phyloP scores from a whole-genome alignment of 2,797 vertebrate species.

The Sarcophilus harrisii region DNA sequence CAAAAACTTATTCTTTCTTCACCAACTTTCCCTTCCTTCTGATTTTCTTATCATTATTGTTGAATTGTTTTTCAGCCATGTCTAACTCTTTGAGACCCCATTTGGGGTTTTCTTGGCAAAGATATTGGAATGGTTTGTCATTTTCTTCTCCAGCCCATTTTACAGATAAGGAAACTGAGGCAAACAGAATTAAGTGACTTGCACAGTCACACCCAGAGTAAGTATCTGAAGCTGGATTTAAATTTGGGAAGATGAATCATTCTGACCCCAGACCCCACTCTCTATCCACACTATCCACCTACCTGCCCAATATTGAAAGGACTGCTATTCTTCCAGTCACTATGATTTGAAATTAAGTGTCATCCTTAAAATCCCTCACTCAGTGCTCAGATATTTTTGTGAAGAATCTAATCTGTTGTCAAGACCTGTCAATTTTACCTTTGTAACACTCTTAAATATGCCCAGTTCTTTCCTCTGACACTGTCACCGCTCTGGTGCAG shows the following conservation, averaged over 20 bases:
- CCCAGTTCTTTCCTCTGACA: neutral
- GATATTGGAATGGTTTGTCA: neutral
- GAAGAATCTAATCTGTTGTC: neutral
- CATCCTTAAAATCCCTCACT: neutral
- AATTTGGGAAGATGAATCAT: neutral
- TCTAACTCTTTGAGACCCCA: neutral
- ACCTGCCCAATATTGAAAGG: neutral
- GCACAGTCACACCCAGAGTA: neutral
- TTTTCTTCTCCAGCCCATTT: neutral
- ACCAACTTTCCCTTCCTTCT: neutral
- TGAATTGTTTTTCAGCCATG: neutral
- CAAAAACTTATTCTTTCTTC: neutral
- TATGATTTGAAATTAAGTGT: neutral
- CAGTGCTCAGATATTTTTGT: neutral
- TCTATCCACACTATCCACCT: neutral
- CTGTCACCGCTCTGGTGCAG: neutral
- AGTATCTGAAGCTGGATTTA: neutral
- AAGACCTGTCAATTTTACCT: neutral
- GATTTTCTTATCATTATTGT: neutral
- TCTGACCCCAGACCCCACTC: neutral
- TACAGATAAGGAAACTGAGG: neutral
- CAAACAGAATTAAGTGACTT: neutral
- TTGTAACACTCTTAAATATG: neutral
- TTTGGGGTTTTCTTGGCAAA: neutral
- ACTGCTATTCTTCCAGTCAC: neutral